Conservation (phyloP, 2,888 invertebrate genomes). For the Lasiommata megera region DNA sequence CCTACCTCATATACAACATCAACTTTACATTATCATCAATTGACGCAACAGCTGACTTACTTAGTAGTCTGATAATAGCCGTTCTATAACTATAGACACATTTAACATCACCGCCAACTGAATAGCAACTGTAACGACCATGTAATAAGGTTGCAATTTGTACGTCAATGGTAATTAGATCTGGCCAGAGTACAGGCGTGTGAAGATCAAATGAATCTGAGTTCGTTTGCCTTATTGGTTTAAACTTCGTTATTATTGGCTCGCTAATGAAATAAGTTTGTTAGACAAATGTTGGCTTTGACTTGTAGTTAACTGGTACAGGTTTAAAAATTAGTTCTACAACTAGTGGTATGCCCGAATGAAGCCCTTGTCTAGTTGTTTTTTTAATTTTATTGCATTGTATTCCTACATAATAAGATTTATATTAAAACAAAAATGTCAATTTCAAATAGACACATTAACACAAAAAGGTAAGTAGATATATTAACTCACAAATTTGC, state of each 20-base stretch:
- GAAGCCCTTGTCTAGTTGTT: too few species aligned
- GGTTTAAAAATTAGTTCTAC: slow-evolving; percentile 2
- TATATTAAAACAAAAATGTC: too few species aligned
- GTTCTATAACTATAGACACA: slow-evolving; percentile 41
- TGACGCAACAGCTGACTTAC: slow-evolving; percentile 49
- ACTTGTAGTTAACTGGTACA: background rate
- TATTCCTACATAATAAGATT: too few species aligned
- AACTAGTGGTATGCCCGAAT: too few species aligned
- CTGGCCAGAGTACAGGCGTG: slow-evolving; percentile 36
- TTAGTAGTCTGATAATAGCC: slow-evolving; percentile 51
- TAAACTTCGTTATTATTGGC: slow-evolving; percentile 41
- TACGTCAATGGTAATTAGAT: slow-evolving; percentile 21
- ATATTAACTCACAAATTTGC: too few species aligned
- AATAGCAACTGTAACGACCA: slow-evolving; percentile 14
- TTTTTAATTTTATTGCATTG: too few species aligned
- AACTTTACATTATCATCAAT: slow-evolving; percentile 52
- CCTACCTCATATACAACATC: slow-evolving; percentile 11
- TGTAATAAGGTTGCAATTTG: slow-evolving; percentile 12
- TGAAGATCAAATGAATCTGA: slow-evolving; percentile 40
- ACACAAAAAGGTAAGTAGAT: too few species aligned
- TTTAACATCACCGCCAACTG: slow-evolving; percentile 11
- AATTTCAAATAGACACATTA: too few species aligned
- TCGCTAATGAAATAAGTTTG: slow-evolving; percentile 37
- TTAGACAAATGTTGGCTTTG: slow-evolving; percentile 17
- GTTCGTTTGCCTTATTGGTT: slow-evolving; percentile 40